Evolutionary conservation across 2,797 vertebrate species (phyloP), one percentile per base, ranked within the genome.

Genomic region (Myripristis murdjan): DNA sequence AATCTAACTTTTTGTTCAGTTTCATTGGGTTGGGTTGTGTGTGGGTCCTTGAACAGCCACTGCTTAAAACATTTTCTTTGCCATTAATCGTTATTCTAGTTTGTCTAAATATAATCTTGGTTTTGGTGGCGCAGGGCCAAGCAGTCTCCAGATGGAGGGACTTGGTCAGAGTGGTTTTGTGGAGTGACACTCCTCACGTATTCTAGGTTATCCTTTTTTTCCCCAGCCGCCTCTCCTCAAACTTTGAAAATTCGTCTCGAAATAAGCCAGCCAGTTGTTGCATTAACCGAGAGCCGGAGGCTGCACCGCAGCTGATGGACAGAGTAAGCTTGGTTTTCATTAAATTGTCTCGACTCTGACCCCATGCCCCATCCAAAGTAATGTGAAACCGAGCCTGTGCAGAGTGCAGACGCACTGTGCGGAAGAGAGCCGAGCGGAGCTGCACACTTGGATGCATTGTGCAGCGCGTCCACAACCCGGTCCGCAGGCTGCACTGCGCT

Each of bases 321-420:
- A 58, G 75, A 39, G 68, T 55, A 33, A 77, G 84, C 90, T 89
- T 91, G 91, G 82, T 92, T 90, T 84, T 87, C 88, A 92, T 92
- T 88, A 90, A 70, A 68, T 73, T 22, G 89, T 91, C 89, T 91
- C 89, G 87, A 83, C 90, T 55, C 85, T 91, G 91, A 93, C 90
- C 92, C 81, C 70, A 73, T 91, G 90, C 85, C 91, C 91, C 70
- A 73, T 75, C 81, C 58, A n/a, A 86, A 89, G 94, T 92, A 94
- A 94, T 75, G 91, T 88, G 91, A 94, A 87, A 91, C 92, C 91
- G 81, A 73, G 60, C 70, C 70, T 83, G 86, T 91, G 89, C n/a
- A n/a, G n/a, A n/a, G n/a, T n/a, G 89, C 89, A 85, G 72, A 48
- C 87, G 81, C 65, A 61, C 79, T 16, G 77, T 56, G 81, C 69